These are phyloP conservation scores for Camelus dromedarius DNA, from an alignment of 2,113 vertebrate species.

Conservation along the genomic window DNA sequence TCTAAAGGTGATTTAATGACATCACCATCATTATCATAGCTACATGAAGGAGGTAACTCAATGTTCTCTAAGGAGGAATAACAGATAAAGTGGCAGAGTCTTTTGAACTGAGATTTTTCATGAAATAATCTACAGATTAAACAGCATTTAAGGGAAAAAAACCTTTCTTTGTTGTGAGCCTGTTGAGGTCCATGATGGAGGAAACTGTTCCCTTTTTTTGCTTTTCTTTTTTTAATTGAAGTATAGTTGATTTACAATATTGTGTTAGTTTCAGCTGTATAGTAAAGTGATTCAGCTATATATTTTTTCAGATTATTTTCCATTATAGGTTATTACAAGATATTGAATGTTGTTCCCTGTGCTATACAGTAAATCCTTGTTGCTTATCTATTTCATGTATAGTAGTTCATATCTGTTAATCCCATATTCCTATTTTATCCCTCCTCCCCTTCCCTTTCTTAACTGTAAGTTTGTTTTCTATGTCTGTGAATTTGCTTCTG, in stretches of 20 bases:
- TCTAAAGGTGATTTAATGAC: not conserved
- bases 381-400: not conserved
- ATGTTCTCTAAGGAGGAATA: not conserved
- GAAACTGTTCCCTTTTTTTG: not conserved
- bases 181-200: not conserved
- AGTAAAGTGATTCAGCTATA: not conserved
- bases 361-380: not conserved
- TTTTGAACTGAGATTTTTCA: not conserved
- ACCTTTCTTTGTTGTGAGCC: not conserved
- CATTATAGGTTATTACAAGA: not conserved
- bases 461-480: not conserved
- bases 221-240: not conserved
- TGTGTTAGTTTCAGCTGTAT: not conserved
- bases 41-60: not conserved
- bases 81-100: not conserved
- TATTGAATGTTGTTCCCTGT: not conserved
- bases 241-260: not conserved
- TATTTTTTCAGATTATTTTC: not conserved
- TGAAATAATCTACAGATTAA: constrained; percentile 15
- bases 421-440: not conserved
- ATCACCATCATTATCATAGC: not conserved
- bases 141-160: not conserved
- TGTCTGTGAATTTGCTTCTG: not conserved
- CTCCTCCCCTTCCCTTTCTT: not conserved
- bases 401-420: not conserved